These are phyloP conservation scores for Prinia subflava DNA, from an alignment of 2,113 vertebrate genomes.

Conservation along the genomic window DNA sequence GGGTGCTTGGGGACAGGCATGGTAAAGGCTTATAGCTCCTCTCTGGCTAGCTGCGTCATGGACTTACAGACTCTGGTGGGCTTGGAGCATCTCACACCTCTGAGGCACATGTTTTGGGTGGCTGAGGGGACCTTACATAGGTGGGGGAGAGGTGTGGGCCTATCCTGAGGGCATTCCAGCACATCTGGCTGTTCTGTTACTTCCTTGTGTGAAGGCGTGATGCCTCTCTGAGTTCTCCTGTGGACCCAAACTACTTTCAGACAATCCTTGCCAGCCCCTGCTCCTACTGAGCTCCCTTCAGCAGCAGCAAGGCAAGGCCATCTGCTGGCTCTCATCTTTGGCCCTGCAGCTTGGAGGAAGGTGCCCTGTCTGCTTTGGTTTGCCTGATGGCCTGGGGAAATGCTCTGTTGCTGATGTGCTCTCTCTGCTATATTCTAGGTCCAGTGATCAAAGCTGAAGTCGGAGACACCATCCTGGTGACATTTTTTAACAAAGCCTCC, in stretches of 20 bases:
- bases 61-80: not conserved
- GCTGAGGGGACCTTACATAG: not conserved
- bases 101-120: not conserved
- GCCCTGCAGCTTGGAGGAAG: not conserved
- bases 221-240: not conserved
- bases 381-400: not conserved
- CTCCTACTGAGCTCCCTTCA: not conserved
- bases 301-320: not conserved
- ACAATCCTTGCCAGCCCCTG: not conserved
- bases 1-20: not conserved
- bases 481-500: slow-evolving; percentile 76
- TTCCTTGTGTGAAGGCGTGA: not conserved
- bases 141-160: not conserved
- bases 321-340: not conserved
- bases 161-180: not conserved
- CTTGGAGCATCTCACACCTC: not conserved
- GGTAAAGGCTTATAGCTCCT: not conserved
- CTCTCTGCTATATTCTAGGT: slow-evolving; percentile 37
- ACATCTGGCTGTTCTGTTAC: not conserved
- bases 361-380: not conserved
- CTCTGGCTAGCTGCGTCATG: not conserved
- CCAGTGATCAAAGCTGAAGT: slow-evolving; percentile 80
- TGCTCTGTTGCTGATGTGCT: not conserved
- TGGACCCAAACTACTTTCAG: not conserved
- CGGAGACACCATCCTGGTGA: slow-evolving; percentile 74